A percentile compares a stretch with the other conserved stretches of the same genome.
Conservation (phyloP, 2,888 invertebrate genomes). For the Mimas tiliae region DNA sequence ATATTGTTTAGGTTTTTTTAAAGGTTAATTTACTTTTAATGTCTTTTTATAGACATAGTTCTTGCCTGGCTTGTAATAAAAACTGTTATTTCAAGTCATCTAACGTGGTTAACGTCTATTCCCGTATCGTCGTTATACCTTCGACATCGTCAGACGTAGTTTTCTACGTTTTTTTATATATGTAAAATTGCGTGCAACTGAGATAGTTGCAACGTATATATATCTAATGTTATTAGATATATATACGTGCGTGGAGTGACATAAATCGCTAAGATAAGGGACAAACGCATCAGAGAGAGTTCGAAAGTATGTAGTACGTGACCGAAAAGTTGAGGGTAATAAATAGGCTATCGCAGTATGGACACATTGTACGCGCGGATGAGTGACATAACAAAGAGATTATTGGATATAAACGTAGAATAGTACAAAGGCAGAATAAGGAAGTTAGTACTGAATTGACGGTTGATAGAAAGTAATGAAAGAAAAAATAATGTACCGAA, state of each 20-base stretch:
- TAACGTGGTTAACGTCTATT: background rate
- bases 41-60: background rate
- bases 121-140: too few species aligned
- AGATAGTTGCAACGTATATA: too few species aligned
- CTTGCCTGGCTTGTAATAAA: background rate
- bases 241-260: background rate
- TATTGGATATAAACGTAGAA: background rate
- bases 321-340: background rate
- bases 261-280: background rate
- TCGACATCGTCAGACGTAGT: too few species aligned
- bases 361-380: background rate
- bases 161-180: too few species aligned
- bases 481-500: background rate
- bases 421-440: background rate
- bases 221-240: too few species aligned
- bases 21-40: too few species aligned
- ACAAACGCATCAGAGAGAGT: background rate
- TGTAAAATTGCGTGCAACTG: too few species aligned
- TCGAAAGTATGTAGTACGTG: background rate
- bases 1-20: background rate
- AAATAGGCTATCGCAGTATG: background rate
- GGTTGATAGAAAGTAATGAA: background rate
- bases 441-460: background rate
- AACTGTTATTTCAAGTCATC: background rate
- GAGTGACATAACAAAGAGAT: background rate